phyloP scores from a whole-genome alignment of 1,140 invertebrate genomes.

The Amyelois transitella region DNA sequence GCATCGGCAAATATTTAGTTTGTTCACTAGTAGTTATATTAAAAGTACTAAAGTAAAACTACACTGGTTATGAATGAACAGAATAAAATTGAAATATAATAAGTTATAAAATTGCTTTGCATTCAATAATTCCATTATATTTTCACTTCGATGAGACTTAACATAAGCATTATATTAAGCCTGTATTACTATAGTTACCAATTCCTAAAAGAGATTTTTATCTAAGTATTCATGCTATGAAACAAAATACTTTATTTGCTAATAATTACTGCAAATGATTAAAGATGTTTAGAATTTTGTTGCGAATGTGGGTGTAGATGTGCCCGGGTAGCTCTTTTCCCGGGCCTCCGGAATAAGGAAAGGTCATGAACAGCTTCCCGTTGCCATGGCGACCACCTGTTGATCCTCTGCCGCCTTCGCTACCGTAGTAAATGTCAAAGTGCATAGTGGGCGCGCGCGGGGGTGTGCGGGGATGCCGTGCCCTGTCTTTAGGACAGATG shows the following conservation, averaged over 20 bases:
- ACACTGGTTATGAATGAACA: no score
- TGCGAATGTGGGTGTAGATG: slow-evolving; percentile 6
- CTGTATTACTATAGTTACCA: no score
- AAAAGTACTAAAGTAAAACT: no score
- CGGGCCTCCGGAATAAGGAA: slow-evolving; percentile 25
- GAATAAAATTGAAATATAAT: no score
- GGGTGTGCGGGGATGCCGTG: background rate
- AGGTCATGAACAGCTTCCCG: slow-evolving; percentile 38
- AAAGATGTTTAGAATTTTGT: background rate
- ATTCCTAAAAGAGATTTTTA: no score
- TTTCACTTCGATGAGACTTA: no score
- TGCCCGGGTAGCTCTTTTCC: background rate
- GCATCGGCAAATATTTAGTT: no score
- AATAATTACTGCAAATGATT: background rate
- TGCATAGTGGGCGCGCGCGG: slow-evolving; percentile 31
- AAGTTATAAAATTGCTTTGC: no score
- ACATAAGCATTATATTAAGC: no score
- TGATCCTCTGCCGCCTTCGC: slow-evolving; percentile 34
- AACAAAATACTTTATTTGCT: background rate
- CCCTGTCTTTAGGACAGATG: background rate
- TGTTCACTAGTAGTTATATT: no score
- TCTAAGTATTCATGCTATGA: no score
- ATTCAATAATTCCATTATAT: no score
- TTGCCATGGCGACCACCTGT: slow-evolving; percentile 56
- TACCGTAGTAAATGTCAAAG: slow-evolving; percentile 68